A percentile compares a stretch with the other conserved stretches of the same genome.
Evolutionary conservation across 2,797 vertebrate species (phyloP).

Genomic region (Amblyraja radiata): DNA sequence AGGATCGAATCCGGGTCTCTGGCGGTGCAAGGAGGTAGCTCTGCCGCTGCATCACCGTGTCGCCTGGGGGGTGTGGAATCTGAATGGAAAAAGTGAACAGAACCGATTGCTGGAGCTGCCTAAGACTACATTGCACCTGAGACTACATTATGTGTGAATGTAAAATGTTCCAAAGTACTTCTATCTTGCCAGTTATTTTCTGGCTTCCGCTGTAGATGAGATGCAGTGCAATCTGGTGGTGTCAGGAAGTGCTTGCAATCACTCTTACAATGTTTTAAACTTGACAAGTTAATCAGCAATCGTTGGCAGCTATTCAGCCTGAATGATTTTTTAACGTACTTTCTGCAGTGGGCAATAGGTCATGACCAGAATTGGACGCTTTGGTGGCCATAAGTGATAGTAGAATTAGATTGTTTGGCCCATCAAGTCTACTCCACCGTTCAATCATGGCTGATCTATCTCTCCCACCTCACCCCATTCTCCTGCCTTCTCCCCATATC

Average conservation of each 20-base stretch:
- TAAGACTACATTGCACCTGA: not conserved
- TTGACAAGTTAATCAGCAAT: not conserved
- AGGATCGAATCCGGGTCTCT: no score
- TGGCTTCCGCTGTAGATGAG: not conserved
- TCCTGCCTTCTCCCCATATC: not conserved
- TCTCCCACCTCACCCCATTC: not conserved
- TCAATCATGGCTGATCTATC: not conserved
- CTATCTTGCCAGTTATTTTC: not conserved
- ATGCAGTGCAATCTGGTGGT: not conserved
- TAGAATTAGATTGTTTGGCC: no score
- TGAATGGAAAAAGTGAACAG: not conserved
- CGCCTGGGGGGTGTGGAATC: no score
- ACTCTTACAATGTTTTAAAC: not conserved
- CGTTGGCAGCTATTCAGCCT: not conserved
- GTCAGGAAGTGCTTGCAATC: not conserved
- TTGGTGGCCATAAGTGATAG: no score
- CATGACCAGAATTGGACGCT: not conserved
- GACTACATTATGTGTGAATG: not conserved
- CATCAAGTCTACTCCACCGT: no score
- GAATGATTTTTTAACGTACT: not conserved
- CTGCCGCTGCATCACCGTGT: no score
- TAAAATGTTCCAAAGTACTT: not conserved
- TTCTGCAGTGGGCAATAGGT: not conserved
- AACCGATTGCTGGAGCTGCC: not conserved
- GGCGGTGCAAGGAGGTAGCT: no score